Evolutionary conservation across 1,140 invertebrate genomes (phyloP), one percentile per base, ranked within the genome.

Genomic region (Drosophila takahashii): DNA sequence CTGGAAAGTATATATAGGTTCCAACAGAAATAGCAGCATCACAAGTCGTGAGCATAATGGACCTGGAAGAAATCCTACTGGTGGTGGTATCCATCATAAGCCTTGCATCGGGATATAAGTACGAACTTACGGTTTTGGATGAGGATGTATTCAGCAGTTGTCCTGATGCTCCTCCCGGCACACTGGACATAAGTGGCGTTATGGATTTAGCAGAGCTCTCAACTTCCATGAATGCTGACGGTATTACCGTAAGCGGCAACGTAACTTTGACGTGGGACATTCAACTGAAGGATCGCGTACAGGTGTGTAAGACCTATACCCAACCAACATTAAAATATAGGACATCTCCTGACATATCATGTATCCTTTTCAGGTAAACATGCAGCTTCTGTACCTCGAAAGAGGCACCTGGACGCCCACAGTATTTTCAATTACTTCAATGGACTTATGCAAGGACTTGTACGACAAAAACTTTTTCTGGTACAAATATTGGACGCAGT

Each of bases 381-480:
- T 22, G 1, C 29, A 7, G 2, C 51, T 61, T 15, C 8, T 58
- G 0, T 58, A 58, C 3, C 41, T 41, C 3, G 59, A 61, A 9
- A 11, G 59, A 11, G 59, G 59, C 11, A 41, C 36, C 6, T 61
- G 59, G 59, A 41, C 15, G 13, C 36, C 52, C 7, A 81, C 78
- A 1, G 5, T 36, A 0, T 37, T 61, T 10, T n/a, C 26, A 6
- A 0, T 76, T 0, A 0, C 0, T 13, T 4, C 6, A 22, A 22
- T 1, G 4, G 60, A 77, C 27, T 36, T 39, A 0, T 81, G 78
- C 10, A 36, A 32, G 0, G 0, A 3, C 0, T 22, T 81, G 27
- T 77, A 61, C 42, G 73, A 81, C n/a, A 8, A 45, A 8, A 59
- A 26, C 1, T 37, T 76, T 7, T 26, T 29, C 1, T 72, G 60